Percentiles rank a stretch among this genome's conserved stretches.
Evolutionary conservation across 2,113 vertebrate genomes (phyloP).

Genomic region (Nyctereutes procyonoides): DNA sequence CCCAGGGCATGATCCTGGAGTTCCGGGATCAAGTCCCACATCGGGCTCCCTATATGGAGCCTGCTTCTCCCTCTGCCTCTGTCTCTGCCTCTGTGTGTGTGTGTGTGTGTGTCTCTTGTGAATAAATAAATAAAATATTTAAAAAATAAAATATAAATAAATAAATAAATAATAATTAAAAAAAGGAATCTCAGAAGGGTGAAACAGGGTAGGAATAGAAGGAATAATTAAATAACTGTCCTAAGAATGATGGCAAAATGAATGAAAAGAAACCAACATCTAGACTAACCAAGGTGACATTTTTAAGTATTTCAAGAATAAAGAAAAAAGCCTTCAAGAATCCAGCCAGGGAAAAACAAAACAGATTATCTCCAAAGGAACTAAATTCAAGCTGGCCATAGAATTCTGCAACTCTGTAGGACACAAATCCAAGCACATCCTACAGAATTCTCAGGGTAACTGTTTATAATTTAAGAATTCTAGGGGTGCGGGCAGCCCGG

Average conservation of each 20-base stretch:
- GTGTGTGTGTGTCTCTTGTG: no score
- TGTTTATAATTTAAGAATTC: conserved; percentile 20
- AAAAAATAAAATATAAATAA: no score
- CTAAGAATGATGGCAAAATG: conserved; percentile 15
- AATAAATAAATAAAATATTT: no score
- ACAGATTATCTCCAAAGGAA: conserved; percentile 25
- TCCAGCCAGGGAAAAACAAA: not conserved
- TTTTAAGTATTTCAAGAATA: conserved; percentile 28
- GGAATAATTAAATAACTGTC: conserved; percentile 38
- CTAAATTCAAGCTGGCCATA: conserved; percentile 45
- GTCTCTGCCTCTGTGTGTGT: no score
- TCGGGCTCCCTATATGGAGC: no score
- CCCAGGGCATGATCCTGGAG: no score
- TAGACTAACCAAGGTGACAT: conserved; percentile 9
- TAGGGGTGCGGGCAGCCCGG: no score
- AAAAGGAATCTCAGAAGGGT: not conserved
- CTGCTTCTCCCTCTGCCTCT: no score
- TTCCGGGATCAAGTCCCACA: no score
- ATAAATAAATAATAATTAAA: no score
- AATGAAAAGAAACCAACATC: conserved; percentile 38
- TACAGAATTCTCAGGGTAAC: conserved; percentile 26
- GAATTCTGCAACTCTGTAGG: conserved; percentile 2
- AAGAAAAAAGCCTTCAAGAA: conserved; percentile 42
- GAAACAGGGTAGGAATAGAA: not conserved
- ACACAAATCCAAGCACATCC: not conserved